phyloP scores from a whole-genome alignment of 2,888 invertebrate genomes.

The Perizoma affinitatum region DNA sequence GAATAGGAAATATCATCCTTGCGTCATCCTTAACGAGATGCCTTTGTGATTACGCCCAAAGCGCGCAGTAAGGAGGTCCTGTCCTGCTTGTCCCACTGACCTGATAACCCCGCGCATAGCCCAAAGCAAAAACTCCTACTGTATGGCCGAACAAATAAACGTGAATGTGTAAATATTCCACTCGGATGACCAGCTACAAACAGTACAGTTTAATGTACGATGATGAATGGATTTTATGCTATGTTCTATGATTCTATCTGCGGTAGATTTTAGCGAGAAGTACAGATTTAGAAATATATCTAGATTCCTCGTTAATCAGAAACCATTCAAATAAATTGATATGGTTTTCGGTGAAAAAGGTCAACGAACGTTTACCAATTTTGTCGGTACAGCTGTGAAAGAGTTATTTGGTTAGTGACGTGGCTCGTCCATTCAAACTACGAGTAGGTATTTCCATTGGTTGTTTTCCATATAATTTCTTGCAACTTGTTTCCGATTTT shows the following conservation, averaged over 20 bases:
- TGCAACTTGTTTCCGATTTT: not conserved
- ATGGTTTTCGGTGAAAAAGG: not conserved
- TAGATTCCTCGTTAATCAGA: slow-evolving; percentile 3
- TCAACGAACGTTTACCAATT: slow-evolving; percentile 8
- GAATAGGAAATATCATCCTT: slow-evolving; percentile 37
- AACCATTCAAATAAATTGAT: slow-evolving; percentile 2
- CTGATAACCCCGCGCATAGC: slow-evolving; percentile 62
- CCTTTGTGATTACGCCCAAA: slow-evolving; percentile 59
- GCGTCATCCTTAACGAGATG: slow-evolving; percentile 36
- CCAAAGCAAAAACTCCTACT: slow-evolving; percentile 62
- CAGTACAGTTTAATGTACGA: slow-evolving; percentile 42
- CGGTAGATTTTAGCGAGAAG: slow-evolving; percentile 32
- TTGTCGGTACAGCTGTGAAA: not conserved
- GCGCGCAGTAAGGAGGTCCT: slow-evolving; percentile 49
- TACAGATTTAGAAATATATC: slow-evolving; percentile 8
- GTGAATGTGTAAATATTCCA: slow-evolving; percentile 60
- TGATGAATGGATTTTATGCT: slow-evolving; percentile 47
- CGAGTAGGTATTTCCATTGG: no score
- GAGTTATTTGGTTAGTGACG: not conserved
- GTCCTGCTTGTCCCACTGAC: slow-evolving; percentile 75
- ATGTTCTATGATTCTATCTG: slow-evolving; percentile 43
- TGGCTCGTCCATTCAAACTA: no score
- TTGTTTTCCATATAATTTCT: no score
- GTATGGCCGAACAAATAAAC: slow-evolving; percentile 66
- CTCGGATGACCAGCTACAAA: slow-evolving; percentile 48